Evolutionary conservation across 1,140 invertebrate species (phyloP).

Genomic region (Helicoverpa armigera): DNA sequence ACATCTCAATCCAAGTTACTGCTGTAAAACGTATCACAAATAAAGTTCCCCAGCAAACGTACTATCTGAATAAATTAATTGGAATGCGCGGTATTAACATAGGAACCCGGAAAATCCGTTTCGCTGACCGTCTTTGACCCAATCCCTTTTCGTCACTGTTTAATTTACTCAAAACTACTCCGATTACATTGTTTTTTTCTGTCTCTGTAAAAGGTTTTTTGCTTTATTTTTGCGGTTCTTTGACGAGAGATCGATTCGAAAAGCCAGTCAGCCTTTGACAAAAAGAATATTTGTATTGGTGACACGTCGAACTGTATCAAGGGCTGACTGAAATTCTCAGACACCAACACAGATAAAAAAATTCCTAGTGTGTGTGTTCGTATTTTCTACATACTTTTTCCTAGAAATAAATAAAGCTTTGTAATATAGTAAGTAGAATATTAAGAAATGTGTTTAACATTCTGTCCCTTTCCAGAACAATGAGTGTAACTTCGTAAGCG

Average conservation of each 20-base stretch:
- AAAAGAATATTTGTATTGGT: slow-evolving; percentile 27
- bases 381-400: no score
- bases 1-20: neutral
- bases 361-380: no score
- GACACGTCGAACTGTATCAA: slow-evolving; percentile 11
- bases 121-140: slow-evolving; percentile 27
- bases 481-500: slow-evolving; percentile 21
- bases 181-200: slow-evolving; percentile 29
- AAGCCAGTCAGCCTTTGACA: neutral
- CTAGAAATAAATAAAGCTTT: neutral
- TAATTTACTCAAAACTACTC: slow-evolving; percentile 46
- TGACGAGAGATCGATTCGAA: neutral
- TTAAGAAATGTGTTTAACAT: neutral
- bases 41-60: slow-evolving; percentile 14
- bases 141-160: slow-evolving; percentile 43
- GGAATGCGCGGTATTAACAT: slow-evolving; percentile 45
- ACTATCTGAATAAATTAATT: slow-evolving; percentile 42
- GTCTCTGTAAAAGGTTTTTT: neutral
- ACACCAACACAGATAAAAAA: neutral
- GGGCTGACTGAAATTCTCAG: neutral
- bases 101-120: slow-evolving; percentile 38
- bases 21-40: slow-evolving; percentile 33
- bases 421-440: neutral
- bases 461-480: neutral
- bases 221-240: slow-evolving; percentile 1